These are phyloP conservation scores for Mylabris sibirica DNA, from an alignment of 2,888 invertebrate species.

Conservation along the genomic window DNA sequence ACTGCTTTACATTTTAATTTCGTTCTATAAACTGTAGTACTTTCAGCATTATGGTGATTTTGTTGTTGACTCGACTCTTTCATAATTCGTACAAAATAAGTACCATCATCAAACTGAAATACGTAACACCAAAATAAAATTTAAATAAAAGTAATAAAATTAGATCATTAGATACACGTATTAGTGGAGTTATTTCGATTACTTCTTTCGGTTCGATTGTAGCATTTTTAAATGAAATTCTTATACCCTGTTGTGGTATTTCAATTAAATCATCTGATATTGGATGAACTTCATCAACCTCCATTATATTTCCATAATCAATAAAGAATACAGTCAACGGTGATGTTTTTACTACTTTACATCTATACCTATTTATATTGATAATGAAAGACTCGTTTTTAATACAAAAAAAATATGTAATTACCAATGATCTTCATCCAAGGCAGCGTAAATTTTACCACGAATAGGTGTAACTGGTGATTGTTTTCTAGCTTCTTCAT, in stretches of 20 bases:
- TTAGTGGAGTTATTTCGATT: conserved; percentile 10
- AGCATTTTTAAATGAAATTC: conserved; percentile 17
- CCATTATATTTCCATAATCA: conserved; percentile 24
- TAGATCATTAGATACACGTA: neutral
- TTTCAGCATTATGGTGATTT: neutral
- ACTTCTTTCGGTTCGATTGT: conserved; percentile 13
- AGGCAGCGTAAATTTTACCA: conserved; percentile 20
- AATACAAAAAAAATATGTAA: neutral
- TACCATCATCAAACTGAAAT: conserved; percentile 12
- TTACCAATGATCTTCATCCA: conserved; percentile 21
- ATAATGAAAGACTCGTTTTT: conserved; percentile 10
- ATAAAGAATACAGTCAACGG: conserved; percentile 24
- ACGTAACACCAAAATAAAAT: neutral
- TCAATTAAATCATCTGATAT: conserved; percentile 21
- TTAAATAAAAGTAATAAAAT: neutral
- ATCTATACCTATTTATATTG: conserved; percentile 19
- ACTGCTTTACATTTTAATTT: neutral
- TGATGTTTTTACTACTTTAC: conserved; percentile 13
- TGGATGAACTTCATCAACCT: conserved; percentile 16
- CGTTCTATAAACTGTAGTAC: neutral
- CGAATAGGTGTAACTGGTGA: neutral
- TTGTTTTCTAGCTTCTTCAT: conserved; percentile 12
- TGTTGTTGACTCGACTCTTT: too few species aligned
- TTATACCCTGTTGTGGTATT: conserved; percentile 15
- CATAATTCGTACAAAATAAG: conserved; percentile 17